Conservation (phyloP, 2,113 vertebrate genomes). For the Mionectes macconnelli region DNA sequence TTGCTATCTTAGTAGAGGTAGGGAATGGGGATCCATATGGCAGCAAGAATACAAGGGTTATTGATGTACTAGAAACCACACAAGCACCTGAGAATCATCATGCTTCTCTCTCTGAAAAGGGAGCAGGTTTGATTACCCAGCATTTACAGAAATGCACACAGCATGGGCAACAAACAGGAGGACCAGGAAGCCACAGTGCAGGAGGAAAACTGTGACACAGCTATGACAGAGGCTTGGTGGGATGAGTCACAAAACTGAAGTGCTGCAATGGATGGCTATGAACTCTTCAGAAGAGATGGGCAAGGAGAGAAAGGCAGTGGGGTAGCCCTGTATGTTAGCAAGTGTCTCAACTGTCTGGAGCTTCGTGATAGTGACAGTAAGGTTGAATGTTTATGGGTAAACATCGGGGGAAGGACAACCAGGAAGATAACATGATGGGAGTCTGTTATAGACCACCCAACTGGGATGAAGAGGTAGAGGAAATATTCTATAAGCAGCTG, state of each 20-base stretch:
- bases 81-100: accelerated
- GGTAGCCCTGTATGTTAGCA: neutral
- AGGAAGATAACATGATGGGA: neutral
- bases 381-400: neutral
- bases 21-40: neutral
- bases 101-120: neutral
- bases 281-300: neutral
- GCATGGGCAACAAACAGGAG: neutral
- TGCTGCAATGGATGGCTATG: neutral
- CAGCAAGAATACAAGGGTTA: neutral
- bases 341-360: neutral
- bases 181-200: neutral
- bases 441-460: neutral
- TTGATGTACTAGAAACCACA: neutral
- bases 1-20: neutral
- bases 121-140: neutral
- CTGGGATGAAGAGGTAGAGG: neutral
- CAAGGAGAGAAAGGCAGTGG: neutral
- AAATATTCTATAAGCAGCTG: neutral
- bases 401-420: neutral
- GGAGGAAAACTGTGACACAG: neutral
- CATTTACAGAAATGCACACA: neutral
- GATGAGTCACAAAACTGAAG: neutral
- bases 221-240: neutral
- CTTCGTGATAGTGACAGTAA: neutral